These are phyloP conservation scores for Nephila pilipes DNA, from an alignment of 1,140 invertebrate species.

Conservation along the genomic window DNA sequence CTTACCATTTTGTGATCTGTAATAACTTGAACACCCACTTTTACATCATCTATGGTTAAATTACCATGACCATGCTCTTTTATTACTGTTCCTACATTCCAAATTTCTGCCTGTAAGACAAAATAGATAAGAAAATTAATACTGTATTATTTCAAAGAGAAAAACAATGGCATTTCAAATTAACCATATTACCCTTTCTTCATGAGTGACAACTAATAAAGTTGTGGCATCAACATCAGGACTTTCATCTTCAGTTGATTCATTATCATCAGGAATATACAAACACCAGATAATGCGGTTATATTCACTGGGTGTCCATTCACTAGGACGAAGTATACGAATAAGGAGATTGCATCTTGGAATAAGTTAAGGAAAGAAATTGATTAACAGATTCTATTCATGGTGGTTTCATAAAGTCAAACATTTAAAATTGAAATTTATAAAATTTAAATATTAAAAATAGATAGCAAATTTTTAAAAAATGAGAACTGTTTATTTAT, in stretches of 20 bases:
- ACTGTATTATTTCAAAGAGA: background rate
- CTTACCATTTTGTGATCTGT: slow-evolving; percentile 84
- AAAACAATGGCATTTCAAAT: background rate
- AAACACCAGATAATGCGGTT: slow-evolving; percentile 94
- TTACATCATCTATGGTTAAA: slow-evolving; percentile 82
- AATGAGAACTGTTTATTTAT: too few relatives aligned
- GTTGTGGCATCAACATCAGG: slow-evolving; percentile 87
- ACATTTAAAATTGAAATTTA: too few relatives aligned
- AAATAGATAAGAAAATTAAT: background rate
- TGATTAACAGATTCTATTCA: background rate
- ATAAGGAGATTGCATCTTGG: slow-evolving; percentile 54
- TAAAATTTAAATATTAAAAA: too few relatives aligned
- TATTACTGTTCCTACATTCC: slow-evolving; percentile 84
- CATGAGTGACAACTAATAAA: slow-evolving; percentile 90
- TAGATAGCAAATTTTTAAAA: background rate
- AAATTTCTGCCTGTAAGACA: slow-evolving; percentile 84
- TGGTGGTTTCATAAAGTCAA: too few relatives aligned
- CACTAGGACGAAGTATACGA: slow-evolving; percentile 80
- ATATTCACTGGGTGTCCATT: slow-evolving; percentile 79
- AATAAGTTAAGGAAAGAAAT: background rate
- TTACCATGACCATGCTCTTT: slow-evolving; percentile 82
- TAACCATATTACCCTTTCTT: slow-evolving; percentile 85
- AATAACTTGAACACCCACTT: slow-evolving; percentile 86
- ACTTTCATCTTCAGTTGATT: slow-evolving; percentile 82
- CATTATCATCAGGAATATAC: slow-evolving; percentile 87